Evolutionary conservation across 2,797 vertebrate genomes (phyloP), one percentile per base, ranked within the genome.

Genomic region (Nothura maculosa): DNA sequence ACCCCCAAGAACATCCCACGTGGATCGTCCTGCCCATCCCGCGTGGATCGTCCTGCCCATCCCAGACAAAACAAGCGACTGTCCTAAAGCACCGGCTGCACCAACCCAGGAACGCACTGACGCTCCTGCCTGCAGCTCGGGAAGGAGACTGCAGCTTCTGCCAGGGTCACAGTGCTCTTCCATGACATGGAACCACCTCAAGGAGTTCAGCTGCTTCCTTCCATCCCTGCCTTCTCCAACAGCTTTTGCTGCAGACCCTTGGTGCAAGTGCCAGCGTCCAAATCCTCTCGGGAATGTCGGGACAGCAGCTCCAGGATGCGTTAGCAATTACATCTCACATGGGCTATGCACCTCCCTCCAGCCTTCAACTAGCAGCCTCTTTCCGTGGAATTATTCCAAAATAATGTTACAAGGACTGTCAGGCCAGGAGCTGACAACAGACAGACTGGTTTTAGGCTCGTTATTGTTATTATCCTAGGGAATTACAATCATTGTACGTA

Each of bases 11-110:
- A 43, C 10, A 32, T 32, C 54, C 54, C n/a, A n/a, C n/a, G n/a
- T n/a, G n/a, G n/a, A n/a, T n/a, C n/a, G n/a, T n/a, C n/a, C n/a
- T n/a, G n/a, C n/a, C n/a, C n/a, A n/a, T n/a, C n/a, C 34, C 36
- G 18, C 2, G 10, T 8, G 13, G 4, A 9, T 11, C 42, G 4
- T 22, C 20, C 47, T 58, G n/a, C 14, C 25, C 13, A 12, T 11
- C 30, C 27, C 43, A 38, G 32, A 47, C 61, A 28, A 70, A 57
- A 34, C 0, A 2, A 32, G 6, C 25, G 76, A 18, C 7, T 12
- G 22, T 17, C 62, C 54, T 47, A 40, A 7, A 14, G 20, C 0
- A 0, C 4, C 10, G 43, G 19, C 12, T 67, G 6, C 38, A 45
- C 6, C 24, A 48, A 12, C 19, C 25, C 28, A 30, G 16, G 22